phyloP scores from a whole-genome alignment of 35 echinoderm and acorn worm genomes.

The Ptychodera flava region DNA sequence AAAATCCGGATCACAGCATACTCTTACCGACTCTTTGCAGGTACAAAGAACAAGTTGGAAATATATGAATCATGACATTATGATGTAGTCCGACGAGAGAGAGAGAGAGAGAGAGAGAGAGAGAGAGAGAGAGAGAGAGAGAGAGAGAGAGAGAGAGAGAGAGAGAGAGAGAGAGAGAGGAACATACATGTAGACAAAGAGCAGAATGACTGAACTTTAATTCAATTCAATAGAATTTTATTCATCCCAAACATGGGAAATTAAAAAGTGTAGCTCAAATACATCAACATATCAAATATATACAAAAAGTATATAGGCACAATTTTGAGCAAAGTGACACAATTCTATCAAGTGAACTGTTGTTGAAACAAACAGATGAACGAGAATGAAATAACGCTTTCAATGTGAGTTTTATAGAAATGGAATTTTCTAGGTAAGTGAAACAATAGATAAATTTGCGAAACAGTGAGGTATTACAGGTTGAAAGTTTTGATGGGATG shows the following conservation, averaged over 20 bases:
- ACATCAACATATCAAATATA: too few relatives aligned
- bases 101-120: not conserved
- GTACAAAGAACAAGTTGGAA: not conserved
- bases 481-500: too few relatives aligned
- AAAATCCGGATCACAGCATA: not conserved
- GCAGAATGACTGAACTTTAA: not conserved
- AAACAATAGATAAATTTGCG: too few relatives aligned
- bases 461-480: too few relatives aligned
- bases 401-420: too few relatives aligned
- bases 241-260: not conserved
- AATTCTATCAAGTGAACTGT: not conserved
- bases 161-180: not conserved
- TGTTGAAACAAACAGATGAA: too few relatives aligned
- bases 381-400: too few relatives aligned
- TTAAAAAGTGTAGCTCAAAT: too few relatives aligned
- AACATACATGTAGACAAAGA: not conserved
- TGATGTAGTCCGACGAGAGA: not conserved
- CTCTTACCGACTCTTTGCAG: not conserved
- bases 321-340: not conserved
- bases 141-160: not conserved
- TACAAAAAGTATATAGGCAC: too few relatives aligned
- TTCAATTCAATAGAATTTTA: not conserved
- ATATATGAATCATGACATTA: not conserved
- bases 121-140: not conserved
- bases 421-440: too few relatives aligned